A percentile compares a stretch with the other conserved stretches of the same genome.
Evolutionary conservation across 2,797 vertebrate species (phyloP).

Genomic region (Sebastolobus alascanus): DNA sequence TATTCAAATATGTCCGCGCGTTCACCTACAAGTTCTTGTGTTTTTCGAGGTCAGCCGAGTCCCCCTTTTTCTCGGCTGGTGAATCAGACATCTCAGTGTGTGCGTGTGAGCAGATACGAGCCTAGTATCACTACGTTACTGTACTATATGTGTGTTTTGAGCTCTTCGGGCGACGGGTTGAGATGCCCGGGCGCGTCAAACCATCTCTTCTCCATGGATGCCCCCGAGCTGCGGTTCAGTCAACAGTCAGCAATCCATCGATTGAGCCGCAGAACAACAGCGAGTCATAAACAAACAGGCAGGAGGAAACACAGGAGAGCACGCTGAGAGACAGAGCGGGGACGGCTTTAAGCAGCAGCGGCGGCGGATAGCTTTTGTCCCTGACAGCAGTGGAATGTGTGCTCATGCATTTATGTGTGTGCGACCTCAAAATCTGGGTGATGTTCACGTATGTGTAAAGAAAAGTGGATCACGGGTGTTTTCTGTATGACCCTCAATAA

Average conservation of each 20-base stretch:
- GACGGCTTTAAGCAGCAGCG: conserved; percentile 20
- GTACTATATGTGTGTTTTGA: background rate
- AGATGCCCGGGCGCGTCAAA: conserved; percentile 20
- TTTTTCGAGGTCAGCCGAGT: conserved; percentile 62
- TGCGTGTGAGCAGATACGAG: background rate
- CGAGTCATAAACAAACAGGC: conserved; percentile 55
- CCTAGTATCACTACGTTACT: background rate
- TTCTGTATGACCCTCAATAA: conserved; percentile 17
- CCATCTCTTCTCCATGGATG: conserved; percentile 30
- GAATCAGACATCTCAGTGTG: conserved; percentile 22
- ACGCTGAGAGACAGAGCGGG: conserved; percentile 35
- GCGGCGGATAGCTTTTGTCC: conserved; percentile 16
- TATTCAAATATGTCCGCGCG: conserved; percentile 73
- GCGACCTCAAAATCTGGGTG: conserved; percentile 17
- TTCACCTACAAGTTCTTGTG: conserved; percentile 65
- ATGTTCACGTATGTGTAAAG: conserved; percentile 11
- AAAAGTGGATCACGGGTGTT: conserved; percentile 38
- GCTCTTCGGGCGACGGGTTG: background rate
- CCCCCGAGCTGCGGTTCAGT: conserved; percentile 46
- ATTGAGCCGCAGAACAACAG: conserved; percentile 55
- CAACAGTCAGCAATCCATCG: conserved; percentile 61
- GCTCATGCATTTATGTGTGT: background rate
- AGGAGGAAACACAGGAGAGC: conserved; percentile 51
- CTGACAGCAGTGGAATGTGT: conserved; percentile 21
- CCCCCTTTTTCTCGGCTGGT: conserved; percentile 30